A percentile compares a stretch with the other conserved stretches of the same genome.
These are phyloP conservation scores for Labeo catla DNA, from an alignment of 2,113 vertebrate genomes.

Conservation along the genomic window DNA sequence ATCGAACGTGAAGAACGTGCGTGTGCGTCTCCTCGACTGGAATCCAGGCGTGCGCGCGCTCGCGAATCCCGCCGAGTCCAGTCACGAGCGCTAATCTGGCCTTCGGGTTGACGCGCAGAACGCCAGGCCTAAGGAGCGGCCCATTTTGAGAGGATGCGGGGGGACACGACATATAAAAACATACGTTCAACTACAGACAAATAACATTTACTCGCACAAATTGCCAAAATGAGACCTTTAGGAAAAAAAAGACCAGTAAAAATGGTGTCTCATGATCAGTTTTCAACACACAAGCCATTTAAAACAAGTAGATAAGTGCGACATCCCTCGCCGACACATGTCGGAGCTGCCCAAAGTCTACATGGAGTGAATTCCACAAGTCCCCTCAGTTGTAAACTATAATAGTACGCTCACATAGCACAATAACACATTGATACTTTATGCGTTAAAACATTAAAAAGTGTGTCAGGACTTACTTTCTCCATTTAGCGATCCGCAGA, in stretches of 20 bases:
- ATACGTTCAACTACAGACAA: not conserved
- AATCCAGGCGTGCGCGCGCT: not conserved
- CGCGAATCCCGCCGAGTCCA: slow-evolving; percentile 66
- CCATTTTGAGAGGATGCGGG: slow-evolving; percentile 50
- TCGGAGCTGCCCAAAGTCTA: not conserved
- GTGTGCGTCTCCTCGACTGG: slow-evolving; percentile 29
- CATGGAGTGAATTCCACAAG: slow-evolving; percentile 40
- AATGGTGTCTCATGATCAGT: no score
- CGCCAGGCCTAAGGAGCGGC: slow-evolving; percentile 64
- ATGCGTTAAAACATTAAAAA: not conserved
- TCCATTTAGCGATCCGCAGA: slow-evolving; percentile 74
- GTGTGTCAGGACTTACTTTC: slow-evolving; percentile 77
- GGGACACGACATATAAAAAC: slow-evolving; percentile 12
- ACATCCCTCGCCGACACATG: not conserved
- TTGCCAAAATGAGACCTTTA: not conserved
- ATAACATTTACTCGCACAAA: not conserved
- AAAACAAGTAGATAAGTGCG: not conserved
- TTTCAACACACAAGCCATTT: not conserved
- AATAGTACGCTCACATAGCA: not conserved
- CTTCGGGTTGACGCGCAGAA: slow-evolving; percentile 63
- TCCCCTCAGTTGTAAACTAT: not conserved
- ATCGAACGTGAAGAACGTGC: slow-evolving; percentile 44
- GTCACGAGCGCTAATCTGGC: slow-evolving; percentile 72
- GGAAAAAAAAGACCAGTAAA: fast-evolving
- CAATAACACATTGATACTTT: not conserved